A percentile compares a stretch with the other conserved stretches of the same genome.
Evolutionary conservation across 2,888 invertebrate genomes (phyloP).

Genomic region (Oxyscelio sp.): DNA sequence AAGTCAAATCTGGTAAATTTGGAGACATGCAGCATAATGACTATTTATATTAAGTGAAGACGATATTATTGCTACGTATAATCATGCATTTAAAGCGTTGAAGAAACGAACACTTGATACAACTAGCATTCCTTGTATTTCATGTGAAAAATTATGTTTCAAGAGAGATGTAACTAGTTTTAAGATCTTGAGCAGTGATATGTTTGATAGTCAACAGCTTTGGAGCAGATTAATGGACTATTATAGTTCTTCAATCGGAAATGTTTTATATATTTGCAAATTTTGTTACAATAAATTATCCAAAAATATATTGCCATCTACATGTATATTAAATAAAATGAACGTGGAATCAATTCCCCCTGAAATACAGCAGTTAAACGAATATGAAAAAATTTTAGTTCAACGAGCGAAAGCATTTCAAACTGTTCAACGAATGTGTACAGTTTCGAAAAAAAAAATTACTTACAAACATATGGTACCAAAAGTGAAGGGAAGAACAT

Average conservation of each 20-base stretch:
- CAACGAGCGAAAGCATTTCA: too few relatives aligned
- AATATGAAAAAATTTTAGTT: slow-evolving; percentile 80
- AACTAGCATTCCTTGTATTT: too few relatives aligned
- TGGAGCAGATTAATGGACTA: slow-evolving; percentile 47
- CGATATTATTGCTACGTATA: background rate
- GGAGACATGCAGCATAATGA: too few relatives aligned
- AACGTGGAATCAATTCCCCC: slow-evolving; percentile 57
- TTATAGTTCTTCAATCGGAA: slow-evolving; percentile 15
- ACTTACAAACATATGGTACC: too few relatives aligned
- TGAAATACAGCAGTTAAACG: slow-evolving; percentile 76
- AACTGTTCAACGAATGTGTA: too few relatives aligned
- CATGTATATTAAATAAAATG: slow-evolving; percentile 79
- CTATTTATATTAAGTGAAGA: background rate
- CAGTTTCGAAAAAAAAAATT: slow-evolving; percentile 7
- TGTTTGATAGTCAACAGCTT: too few relatives aligned
- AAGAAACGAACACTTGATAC: too few relatives aligned
- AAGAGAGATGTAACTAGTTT: too few relatives aligned
- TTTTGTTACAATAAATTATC: slow-evolving; percentile 71
- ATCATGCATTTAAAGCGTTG: background rate
- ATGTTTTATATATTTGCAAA: slow-evolving; percentile 50
- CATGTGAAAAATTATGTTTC: too few relatives aligned
- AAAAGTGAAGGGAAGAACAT: too few relatives aligned
- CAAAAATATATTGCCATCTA: slow-evolving; percentile 75
- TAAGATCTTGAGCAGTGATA: too few relatives aligned
- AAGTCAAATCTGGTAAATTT: background rate